Base-by-base conservation (phyloP, 2,113 vertebrate species). In the Tauraco erythrolophus region DNA sequence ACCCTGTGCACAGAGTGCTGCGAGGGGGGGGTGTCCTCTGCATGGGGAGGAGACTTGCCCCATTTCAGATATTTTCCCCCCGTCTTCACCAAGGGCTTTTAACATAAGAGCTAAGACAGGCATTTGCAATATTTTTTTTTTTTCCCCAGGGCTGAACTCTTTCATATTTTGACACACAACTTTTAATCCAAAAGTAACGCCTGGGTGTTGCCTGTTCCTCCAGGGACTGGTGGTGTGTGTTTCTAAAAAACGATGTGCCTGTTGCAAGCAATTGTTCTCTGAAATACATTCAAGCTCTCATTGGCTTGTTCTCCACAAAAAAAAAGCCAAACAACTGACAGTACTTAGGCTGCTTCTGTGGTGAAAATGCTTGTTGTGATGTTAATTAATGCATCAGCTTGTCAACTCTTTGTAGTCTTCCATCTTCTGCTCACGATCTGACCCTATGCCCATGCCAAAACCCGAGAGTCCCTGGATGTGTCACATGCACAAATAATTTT, bases 11-110 rank as follows among this genome's bases (percentile, higher is more conserved):
- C n/a, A 39, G n/a, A 10, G 2, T 4, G 10, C 27, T 62, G 81
- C 30, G 12, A 1, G 2, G 13, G 21, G 33, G 11, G 8, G 1
- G 45, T 28, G 33, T n/a, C n/a, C 13, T 1, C 48, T 50, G 25
- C 24, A 19, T 8, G 6, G 4, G 21, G 3, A 45, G 17, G 5
- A 17, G 9, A 37, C n/a, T 27, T 15, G 27, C 28, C 51, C n/a
- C 19, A 1, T 45, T 77, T 76, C 21, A 10, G 41, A 2, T 39
- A 27, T 87, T 82, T 89, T 21, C 9, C 21, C 14, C 15, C 14
- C 23, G 8, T 39, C 41, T 71, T 84, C 56, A 64, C 21, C 18
- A 51, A 62, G 11, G 51, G 2, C 6, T 78, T 81, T 57, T 86
- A 48, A 41, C 24, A 5, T 18, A 60, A 80, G 37, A 91, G 23